Conservation (phyloP, 2,113 vertebrate genomes). For the Hydropotes inermis region DNA sequence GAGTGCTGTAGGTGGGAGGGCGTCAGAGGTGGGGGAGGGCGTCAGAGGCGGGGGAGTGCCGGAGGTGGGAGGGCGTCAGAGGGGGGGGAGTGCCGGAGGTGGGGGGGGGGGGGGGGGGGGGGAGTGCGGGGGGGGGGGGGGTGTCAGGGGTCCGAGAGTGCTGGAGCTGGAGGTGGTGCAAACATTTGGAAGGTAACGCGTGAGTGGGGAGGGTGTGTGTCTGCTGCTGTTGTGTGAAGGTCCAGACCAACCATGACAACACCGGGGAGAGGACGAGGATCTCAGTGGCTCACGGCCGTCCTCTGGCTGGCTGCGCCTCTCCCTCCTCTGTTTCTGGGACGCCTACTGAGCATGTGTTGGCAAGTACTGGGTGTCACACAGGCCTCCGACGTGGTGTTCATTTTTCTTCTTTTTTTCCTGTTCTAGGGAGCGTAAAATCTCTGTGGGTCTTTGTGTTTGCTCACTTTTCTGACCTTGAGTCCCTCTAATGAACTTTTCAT, state of each 20-base stretch:
- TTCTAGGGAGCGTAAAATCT: not conserved
- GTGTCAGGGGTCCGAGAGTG: too few species aligned
- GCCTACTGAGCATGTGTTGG: not conserved
- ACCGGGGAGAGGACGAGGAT: fast-evolving
- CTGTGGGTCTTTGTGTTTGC: not conserved
- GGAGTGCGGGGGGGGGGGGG: too few species aligned
- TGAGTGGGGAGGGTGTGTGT: not conserved
- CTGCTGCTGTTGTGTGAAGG: not conserved
- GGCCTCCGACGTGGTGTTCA: not conserved
- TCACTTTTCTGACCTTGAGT: not conserved
- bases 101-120: too few species aligned
- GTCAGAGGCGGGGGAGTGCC: too few species aligned
- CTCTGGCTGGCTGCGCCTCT: not conserved
- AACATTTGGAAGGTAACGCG: not conserved
- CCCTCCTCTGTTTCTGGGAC: not conserved
- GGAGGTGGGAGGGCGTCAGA: fast-evolving
- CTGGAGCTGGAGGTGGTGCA: not conserved
- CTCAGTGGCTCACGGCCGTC: fast-evolving
- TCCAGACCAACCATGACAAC: fast-evolving
- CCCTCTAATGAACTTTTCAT: not conserved
- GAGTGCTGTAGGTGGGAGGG: too few species aligned
- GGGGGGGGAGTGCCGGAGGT: too few species aligned
- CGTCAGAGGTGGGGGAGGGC: too few species aligned
- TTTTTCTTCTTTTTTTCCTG: not conserved
- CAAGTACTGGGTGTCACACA: too few species aligned